A percentile compares a stretch with the other conserved stretches of the same genome.
These are phyloP conservation scores for Malacoraja senta DNA, from an alignment of 2,797 vertebrate species.

Conservation along the genomic window DNA sequence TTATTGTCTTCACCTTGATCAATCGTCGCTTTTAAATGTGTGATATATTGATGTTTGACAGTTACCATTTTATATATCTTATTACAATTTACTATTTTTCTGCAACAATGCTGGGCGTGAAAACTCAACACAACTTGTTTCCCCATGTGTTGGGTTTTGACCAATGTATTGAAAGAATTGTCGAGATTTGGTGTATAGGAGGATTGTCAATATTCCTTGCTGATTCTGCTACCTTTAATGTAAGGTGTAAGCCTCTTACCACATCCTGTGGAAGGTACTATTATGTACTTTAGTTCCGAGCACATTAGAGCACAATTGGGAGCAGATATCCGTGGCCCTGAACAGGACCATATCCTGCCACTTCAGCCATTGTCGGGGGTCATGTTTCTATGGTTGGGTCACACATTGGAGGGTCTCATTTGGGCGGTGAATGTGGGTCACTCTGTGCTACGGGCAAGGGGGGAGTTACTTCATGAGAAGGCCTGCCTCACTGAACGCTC, in stretches of 20 bases:
- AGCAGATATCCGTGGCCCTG: not conserved
- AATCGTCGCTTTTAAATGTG: slow-evolving; percentile 3
- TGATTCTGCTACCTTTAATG: not conserved
- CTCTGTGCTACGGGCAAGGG: not conserved
- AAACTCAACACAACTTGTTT: not conserved
- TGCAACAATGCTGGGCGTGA: not conserved
- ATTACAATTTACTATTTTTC: slow-evolving; percentile 24
- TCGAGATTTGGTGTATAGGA: not conserved
- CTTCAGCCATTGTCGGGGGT: not conserved
- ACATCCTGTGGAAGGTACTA: not conserved
- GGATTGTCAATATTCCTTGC: not conserved
- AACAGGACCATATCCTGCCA: not conserved
- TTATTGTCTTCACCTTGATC: slow-evolving; percentile 16
- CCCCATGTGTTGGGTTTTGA: not conserved
- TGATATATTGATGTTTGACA: slow-evolving; percentile 19
- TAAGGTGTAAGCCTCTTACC: not conserved
- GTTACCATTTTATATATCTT: slow-evolving; percentile 37
- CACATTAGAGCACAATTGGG: not conserved
- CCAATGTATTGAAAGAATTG: not conserved
- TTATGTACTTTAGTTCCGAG: not conserved
- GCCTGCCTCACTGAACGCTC: not conserved
- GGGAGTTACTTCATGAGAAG: not conserved
- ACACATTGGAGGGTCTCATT: not conserved
- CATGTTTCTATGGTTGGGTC: not conserved
- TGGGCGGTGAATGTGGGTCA: not conserved